Conservation (phyloP, 2,888 invertebrate species). For the Brenthis hecate region DNA sequence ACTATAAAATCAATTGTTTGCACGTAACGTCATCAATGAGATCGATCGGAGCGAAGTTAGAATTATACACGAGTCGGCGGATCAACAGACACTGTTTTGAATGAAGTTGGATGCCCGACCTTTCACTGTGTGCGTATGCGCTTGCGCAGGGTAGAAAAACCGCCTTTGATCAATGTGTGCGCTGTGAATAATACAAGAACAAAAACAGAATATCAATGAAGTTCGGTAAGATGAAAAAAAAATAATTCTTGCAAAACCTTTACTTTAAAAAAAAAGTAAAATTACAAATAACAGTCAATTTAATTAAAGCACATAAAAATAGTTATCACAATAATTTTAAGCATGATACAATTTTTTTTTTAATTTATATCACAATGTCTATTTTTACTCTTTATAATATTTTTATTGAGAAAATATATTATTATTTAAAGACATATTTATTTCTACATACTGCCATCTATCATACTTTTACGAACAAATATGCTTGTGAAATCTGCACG, state of each 20-base stretch:
- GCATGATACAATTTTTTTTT: no score
- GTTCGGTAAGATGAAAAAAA: not conserved
- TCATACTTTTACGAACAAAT: not conserved
- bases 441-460: conserved; percentile 5
- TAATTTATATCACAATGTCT: no score
- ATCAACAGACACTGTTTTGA: conserved; percentile 56
- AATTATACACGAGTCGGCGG: conserved; percentile 47
- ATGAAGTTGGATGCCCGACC: conserved; percentile 69
- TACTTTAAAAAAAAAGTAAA: no score
- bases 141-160: conserved; percentile 54
- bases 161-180: conserved; percentile 44
- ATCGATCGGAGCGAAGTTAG: conserved; percentile 72
- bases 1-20: conserved; percentile 62
- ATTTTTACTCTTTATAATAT: not conserved
- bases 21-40: conserved; percentile 66
- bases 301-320: no score
- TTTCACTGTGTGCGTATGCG: conserved; percentile 50
- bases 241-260: no score
- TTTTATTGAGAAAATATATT: not conserved
- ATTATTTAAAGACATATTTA: not conserved
- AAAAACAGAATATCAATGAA: not conserved
- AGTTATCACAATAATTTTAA: no score
- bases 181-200: not conserved
- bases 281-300: no score
- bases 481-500: no score